A percentile compares a stretch with the other conserved stretches of the same genome.
Conservation (phyloP, 2,888 invertebrate genomes). For the Hirudinaria manillensis region DNA sequence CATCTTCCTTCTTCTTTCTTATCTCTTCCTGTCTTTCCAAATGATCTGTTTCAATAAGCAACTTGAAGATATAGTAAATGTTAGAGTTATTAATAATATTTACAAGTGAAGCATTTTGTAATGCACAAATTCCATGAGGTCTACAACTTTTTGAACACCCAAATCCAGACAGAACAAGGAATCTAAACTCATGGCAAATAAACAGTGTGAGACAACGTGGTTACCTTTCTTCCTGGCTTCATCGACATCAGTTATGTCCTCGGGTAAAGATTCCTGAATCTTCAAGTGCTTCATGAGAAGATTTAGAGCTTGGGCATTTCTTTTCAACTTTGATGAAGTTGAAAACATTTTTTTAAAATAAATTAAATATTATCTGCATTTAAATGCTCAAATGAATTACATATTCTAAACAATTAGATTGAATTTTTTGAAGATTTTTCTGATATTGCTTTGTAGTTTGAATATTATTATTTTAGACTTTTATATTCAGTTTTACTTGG, state of each 20-base stretch:
- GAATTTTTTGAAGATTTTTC: too few species aligned
- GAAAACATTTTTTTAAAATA: neutral
- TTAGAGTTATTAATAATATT: neutral
- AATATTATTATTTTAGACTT: too few species aligned
- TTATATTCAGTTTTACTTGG: too few species aligned
- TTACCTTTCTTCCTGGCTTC: conserved; percentile 7
- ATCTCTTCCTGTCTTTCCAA: conserved; percentile 14
- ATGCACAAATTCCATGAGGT: neutral
- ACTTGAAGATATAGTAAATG: neutral
- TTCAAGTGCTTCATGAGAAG: conserved; percentile 13
- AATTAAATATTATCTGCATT: neutral
- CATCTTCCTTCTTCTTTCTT: conserved; percentile 13
- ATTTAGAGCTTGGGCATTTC: neutral
- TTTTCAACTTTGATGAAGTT: neutral
- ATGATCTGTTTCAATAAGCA: neutral
- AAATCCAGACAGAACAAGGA: too few species aligned
- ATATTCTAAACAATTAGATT: neutral
- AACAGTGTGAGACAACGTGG: too few species aligned
- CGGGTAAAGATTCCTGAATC: neutral
- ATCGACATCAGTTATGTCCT: conserved; percentile 11
- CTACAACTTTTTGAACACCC: neutral
- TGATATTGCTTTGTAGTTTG: too few species aligned
- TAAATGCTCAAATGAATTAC: neutral
- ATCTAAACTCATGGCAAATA: too few species aligned
- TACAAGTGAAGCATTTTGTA: neutral